Evolutionary conservation across 2,888 invertebrate genomes (phyloP).

Genomic region (Hyles lineata): DNA sequence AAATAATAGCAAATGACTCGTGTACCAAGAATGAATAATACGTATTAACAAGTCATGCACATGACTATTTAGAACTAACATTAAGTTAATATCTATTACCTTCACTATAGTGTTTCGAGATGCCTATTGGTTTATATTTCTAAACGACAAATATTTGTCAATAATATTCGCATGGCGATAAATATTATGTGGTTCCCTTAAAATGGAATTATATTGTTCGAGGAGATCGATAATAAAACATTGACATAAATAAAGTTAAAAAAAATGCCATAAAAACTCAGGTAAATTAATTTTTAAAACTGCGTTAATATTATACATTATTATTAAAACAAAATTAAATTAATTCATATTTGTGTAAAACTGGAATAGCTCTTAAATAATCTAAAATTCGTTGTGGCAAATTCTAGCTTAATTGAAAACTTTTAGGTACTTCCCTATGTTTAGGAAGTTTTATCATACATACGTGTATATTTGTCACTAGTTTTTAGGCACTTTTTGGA

Average conservation of each 20-base stretch:
- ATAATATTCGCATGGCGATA: neutral
- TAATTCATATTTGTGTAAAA: neutral
- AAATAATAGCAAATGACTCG: neutral
- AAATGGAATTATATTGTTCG: conserved; percentile 1
- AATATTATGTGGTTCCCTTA: neutral
- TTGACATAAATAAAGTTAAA: neutral
- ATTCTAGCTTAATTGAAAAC: neutral
- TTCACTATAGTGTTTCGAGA: conserved; percentile 3
- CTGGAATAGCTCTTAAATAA: too few relatives aligned
- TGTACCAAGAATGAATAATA: conserved; percentile 6
- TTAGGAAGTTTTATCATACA: neutral
- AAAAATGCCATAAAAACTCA: neutral
- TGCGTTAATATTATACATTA: neutral
- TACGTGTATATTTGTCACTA: neutral
- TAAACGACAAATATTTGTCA: neutral
- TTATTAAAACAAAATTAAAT: neutral
- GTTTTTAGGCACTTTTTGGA: conserved; percentile 7
- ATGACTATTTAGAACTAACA: conserved; percentile 1
- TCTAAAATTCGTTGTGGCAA: neutral
- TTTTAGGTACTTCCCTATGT: neutral
- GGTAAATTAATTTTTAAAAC: neutral
- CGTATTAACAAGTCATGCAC: conserved; percentile 2
- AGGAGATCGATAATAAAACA: neutral
- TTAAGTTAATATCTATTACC: conserved; percentile 8
- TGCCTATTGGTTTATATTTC: neutral